Base-by-base conservation (phyloP, 2,113 vertebrate genomes). In the Ptilorrhoa leucosticta region DNA sequence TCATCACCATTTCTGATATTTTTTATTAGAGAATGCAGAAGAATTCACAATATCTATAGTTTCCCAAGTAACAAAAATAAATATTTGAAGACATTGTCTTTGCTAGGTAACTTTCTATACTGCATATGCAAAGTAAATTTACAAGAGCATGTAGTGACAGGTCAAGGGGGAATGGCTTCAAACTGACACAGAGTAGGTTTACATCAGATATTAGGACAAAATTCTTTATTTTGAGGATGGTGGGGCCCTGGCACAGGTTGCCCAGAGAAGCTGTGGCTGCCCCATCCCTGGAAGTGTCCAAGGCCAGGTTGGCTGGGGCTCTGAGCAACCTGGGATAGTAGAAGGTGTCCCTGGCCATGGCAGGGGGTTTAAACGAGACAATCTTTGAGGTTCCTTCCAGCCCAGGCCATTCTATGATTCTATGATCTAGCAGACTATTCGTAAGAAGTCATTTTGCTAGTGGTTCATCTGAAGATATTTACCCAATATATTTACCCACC, bases 261-360 rank as follows among this genome's bases (percentile, higher is more conserved):
- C 10, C 23, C 33, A 14, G 15, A 30, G 39, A n/a, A 51, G 9
- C 1, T 60, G 51, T 39, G 16, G 5, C 0, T 51, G 23, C 1
- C 16, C 6, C 40, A 54, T 27, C 21, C 20, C 45, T 83, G 47
- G 47, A 14, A 76, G 4, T 9, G 21, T 31, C 5, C 47, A 69
- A 54, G 26, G 11, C 6, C 26, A 9, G 21, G 8, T 0, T 54
- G 26, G n/a, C 19, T 23, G 26, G 17, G 1, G 2, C 17, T 76
- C 1, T 2, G 21, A 76, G 21, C 17, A 48, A 4, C 8, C 12
- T 37, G 54, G 10, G 0, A 0, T 6, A 2, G 12, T 15, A 31
- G 4, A 42, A 42, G 6, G 0, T 20, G 18, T 28, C 11, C 2
- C 4, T 54, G 5, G 4, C 16, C 24, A 19, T 19, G 8, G 3